Percentiles rank a stretch among this genome's conserved stretches.
phyloP scores from a whole-genome alignment of 2,113 vertebrate genomes.

The Lepus americanus region DNA sequence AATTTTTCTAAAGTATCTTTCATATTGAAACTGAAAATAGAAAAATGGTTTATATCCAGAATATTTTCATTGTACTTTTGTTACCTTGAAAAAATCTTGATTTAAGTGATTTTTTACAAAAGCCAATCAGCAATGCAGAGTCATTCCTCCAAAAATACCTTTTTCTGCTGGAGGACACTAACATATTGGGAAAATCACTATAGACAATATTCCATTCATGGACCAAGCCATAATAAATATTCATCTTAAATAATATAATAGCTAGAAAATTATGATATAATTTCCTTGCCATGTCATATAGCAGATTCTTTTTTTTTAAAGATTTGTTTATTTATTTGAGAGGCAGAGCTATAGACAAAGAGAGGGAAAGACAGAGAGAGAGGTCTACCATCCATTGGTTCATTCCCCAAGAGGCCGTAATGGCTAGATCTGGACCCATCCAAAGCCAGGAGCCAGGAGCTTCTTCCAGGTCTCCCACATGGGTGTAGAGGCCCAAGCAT shows the following conservation, averaged over 20 bases:
- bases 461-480: too few species aligned
- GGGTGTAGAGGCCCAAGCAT: too few species aligned
- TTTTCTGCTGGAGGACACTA: not conserved
- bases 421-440: too few species aligned
- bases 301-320: not conserved
- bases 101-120: not conserved
- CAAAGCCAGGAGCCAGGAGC: too few species aligned
- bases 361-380: too few species aligned
- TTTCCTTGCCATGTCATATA: slow-evolving; percentile 20
- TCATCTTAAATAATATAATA: slow-evolving; percentile 15
- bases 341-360: too few species aligned
- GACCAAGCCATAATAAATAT: not conserved
- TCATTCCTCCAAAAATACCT: not conserved
- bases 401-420: too few species aligned
- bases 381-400: too few species aligned
- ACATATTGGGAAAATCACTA: not conserved
- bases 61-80: not conserved
- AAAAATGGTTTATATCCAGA: slow-evolving; percentile 39
- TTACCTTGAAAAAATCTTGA: slow-evolving; percentile 34
- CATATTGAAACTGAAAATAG: slow-evolving; percentile 28
- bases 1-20: not conserved
- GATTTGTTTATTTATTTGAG: too few species aligned
- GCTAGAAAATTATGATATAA: not conserved
- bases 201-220: not conserved
- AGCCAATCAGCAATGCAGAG: not conserved